A percentile compares a stretch with the other conserved stretches of the same genome.
phyloP scores from a whole-genome alignment of 2,888 invertebrate species.

The Cyclophora punctaria region DNA sequence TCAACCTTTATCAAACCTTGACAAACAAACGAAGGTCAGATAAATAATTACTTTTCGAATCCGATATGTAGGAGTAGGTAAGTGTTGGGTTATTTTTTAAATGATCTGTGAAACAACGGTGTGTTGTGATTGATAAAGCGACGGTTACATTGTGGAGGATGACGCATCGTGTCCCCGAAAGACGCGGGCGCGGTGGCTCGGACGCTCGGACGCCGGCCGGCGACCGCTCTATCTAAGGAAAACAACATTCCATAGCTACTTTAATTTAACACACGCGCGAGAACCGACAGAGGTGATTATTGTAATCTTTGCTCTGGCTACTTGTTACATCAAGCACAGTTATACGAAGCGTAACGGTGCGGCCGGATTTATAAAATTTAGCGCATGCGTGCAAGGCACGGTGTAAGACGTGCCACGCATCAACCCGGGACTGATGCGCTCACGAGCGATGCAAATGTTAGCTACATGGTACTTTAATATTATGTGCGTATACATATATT shows the following conservation, averaged over 20 bases:
- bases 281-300: slow-evolving; percentile 28
- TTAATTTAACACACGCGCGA: slow-evolving; percentile 19
- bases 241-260: slow-evolving; percentile 17
- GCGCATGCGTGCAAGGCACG: slow-evolving; percentile 31
- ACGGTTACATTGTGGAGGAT: slow-evolving; percentile 17
- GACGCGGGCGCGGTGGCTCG: background rate
- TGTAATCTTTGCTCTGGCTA: slow-evolving; percentile 34
- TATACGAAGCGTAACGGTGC: slow-evolving; percentile 36
- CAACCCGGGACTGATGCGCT: slow-evolving; percentile 13
- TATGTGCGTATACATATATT: slow-evolving; percentile 3
- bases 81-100: slow-evolving; percentile 28
- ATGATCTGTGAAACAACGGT: slow-evolving; percentile 28
- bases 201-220: slow-evolving; percentile 16
- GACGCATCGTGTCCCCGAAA: slow-evolving; percentile 9
- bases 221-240: slow-evolving; percentile 15
- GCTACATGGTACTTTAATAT: slow-evolving; percentile 1
- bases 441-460: slow-evolving; percentile 9
- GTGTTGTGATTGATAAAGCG: slow-evolving; percentile 23
- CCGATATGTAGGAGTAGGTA: no score
- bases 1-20: slow-evolving; percentile 28
- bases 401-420: slow-evolving; percentile 29
- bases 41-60: slow-evolving; percentile 17
- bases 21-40: slow-evolving; percentile 32
- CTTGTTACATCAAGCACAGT: slow-evolving; percentile 32
- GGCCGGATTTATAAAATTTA: slow-evolving; percentile 37